Conservation (phyloP, 2,113 vertebrate genomes). For the Syngnathus floridae region DNA sequence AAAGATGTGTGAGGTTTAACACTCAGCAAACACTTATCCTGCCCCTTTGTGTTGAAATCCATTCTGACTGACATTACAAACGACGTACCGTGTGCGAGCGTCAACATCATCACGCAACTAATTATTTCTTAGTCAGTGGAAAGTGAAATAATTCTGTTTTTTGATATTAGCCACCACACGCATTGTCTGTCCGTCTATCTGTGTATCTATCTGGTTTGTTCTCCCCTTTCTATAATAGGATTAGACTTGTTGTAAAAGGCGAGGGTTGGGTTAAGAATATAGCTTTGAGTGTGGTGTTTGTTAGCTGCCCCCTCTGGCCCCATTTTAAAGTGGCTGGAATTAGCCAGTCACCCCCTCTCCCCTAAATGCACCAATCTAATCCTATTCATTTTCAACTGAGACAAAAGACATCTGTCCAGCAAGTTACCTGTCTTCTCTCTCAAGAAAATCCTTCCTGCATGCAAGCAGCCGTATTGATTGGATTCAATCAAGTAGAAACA, state of each 20-base stretch:
- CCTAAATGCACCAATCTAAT: slow-evolving; percentile 9
- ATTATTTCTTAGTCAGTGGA: too few species aligned
- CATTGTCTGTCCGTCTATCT: background rate
- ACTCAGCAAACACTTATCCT: background rate
- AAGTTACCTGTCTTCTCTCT: slow-evolving; percentile 8
- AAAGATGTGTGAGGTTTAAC: background rate
- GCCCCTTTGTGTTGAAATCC: background rate
- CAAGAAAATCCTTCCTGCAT: background rate
- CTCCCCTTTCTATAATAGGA: background rate
- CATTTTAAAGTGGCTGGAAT: slow-evolving; percentile 4
- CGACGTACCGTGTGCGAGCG: background rate
- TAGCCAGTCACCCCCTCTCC: background rate
- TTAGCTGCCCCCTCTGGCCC: slow-evolving; percentile 6
- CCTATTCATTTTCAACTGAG: slow-evolving; percentile 9
- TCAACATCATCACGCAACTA: background rate
- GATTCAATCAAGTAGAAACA: slow-evolving; percentile 2
- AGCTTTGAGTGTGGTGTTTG: slow-evolving; percentile 2
- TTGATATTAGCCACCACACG: too few species aligned
- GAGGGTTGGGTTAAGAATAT: background rate
- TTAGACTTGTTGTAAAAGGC: slow-evolving; percentile 2
- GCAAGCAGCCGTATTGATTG: background rate
- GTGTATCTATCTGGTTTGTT: background rate
- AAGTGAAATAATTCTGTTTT: too few species aligned
- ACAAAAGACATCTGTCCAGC: slow-evolving; percentile 13
- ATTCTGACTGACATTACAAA: background rate